These are phyloP conservation scores for Slavum lentiscoides DNA, from an alignment of 2,888 invertebrate species.

Conservation along the genomic window DNA sequence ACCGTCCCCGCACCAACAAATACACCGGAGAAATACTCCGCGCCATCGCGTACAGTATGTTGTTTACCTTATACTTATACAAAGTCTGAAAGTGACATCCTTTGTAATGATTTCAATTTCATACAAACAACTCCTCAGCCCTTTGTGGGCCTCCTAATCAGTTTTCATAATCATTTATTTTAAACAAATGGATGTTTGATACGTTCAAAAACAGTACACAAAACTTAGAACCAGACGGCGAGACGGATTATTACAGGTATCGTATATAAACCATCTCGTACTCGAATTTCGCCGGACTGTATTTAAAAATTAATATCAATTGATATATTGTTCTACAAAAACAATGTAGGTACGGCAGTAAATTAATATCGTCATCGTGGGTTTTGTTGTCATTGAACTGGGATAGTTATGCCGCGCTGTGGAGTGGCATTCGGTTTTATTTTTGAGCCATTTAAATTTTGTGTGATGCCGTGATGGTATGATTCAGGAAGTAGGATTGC, in stretches of 20 bases:
- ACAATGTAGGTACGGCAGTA: too few relatives aligned
- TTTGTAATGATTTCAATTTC: slow-evolving; percentile 20
- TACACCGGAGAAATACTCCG: not conserved
- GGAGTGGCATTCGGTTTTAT: too few relatives aligned
- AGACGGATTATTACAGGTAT: not conserved
- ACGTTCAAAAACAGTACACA: not conserved
- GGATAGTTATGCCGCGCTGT: too few relatives aligned
- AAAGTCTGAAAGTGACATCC: slow-evolving; percentile 30
- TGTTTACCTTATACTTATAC: slow-evolving; percentile 13
- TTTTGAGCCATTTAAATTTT: too few relatives aligned
- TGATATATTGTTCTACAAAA: too few relatives aligned
- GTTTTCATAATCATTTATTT: slow-evolving; percentile 12
- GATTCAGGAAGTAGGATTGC: too few relatives aligned
- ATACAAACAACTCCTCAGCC: not conserved
- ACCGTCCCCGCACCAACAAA: not conserved
- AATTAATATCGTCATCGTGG: too few relatives aligned
- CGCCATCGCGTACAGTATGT: not conserved
- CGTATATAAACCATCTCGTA: not conserved
- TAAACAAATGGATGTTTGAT: not conserved
- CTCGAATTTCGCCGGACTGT: not conserved
- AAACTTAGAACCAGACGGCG: not conserved
- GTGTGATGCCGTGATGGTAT: too few relatives aligned
- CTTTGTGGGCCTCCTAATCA: slow-evolving; percentile 10
- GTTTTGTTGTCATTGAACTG: too few relatives aligned
- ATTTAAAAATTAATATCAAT: too few relatives aligned